Base-by-base conservation (phyloP, 2,797 vertebrate species). In the Lacerta agilis region DNA sequence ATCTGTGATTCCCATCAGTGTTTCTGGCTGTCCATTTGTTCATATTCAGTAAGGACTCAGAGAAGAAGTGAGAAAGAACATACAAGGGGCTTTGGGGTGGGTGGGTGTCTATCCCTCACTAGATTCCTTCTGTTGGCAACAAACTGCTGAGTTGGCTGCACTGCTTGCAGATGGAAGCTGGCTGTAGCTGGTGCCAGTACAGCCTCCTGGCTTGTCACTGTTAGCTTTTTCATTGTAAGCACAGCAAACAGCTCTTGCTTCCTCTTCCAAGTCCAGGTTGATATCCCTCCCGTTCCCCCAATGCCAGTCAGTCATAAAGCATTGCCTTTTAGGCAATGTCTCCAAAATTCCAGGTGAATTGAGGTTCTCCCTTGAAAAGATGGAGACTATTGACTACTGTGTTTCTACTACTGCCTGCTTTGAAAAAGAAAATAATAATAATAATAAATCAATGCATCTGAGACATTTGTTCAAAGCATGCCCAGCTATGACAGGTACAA, bases 171-270 rank as follows among this genome's bases (percentile, higher is more conserved):
- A 89, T 87, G 73, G 76, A 93, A 91, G 85, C 49, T 15, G 58
- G 89, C 29, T 58, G 69, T 84, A 87, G 36, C 86, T 93, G 58
- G 83, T 88, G 75, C 83, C 91, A 93, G 45, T 11, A 33, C 0
- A 81, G 82, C 9, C 80, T 89, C 49, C 81, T 91, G 58, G 43
- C 90, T 90, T 92, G 80, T 85, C 72, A 88, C 36, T 67, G 66
- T 55, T 90, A 84, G 80, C 33, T 82, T 86, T 91, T 84, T 90
- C 83, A 81, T 87, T 91, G 36, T 86, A 83, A 92, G 88, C 15
- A 85, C 45, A 90, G 73, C 66, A 92, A 92, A 91, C 83, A 91
- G 33, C 9, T 91, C 92, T 88, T 41, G 29, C 80, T 83, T 23
- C 38, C 61, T 87, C 41, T 79, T 78, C 76, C 71, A 93, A 85